Base-by-base conservation (phyloP, 2,797 vertebrate species). In the Tachyglossus aculeatus region DNA sequence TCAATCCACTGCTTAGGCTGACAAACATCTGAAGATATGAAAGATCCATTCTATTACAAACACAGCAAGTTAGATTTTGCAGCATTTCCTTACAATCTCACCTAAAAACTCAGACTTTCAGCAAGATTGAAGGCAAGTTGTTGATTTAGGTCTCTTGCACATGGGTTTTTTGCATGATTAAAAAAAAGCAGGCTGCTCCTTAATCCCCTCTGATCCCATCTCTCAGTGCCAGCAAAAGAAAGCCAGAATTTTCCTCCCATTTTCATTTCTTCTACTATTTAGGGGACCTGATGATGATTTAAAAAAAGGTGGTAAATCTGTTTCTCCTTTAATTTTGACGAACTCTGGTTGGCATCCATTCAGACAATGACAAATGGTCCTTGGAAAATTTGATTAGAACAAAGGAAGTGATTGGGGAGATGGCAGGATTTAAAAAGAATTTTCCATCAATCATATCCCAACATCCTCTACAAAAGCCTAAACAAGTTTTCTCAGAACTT, bases 31-130 rank as follows among this genome's bases (percentile, higher is more conserved):
- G 74, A 80, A 86, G 57, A 47, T 57, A 81, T 83, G 79, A 86
- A 86, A 83, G 45, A 79, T 81, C 77, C 72, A 84, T 76, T 77
- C 85, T 77, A 87, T 86, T 77, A 68, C 57, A 85, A 85, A 73
- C 68, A 85, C 45, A 71, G 41, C 33, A 83, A 81, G 80, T 70
- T 50, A 65, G 53, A 58, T 40, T 67, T 83, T 67, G 44, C 50
- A 70, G 45, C 56, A 82, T 34, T 72, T 36, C 72, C 33, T 37
- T 33, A 64, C n/a, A 74, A 82, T 53, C 66, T 59, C 5, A 48
- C 54, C 57, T 58, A 85, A 73, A 29, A 71, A 37, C 34, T 66
- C 22, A 69, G 80, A 34, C 67, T 63, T 56, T 54, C 63, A 7
- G 6, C 9, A 82, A 39, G 43, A 65, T 37, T 8, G 38, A 70